These are phyloP conservation scores for Aradophagus sp. DNA, from an alignment of 1,140 invertebrate species.

Conservation along the genomic window DNA sequence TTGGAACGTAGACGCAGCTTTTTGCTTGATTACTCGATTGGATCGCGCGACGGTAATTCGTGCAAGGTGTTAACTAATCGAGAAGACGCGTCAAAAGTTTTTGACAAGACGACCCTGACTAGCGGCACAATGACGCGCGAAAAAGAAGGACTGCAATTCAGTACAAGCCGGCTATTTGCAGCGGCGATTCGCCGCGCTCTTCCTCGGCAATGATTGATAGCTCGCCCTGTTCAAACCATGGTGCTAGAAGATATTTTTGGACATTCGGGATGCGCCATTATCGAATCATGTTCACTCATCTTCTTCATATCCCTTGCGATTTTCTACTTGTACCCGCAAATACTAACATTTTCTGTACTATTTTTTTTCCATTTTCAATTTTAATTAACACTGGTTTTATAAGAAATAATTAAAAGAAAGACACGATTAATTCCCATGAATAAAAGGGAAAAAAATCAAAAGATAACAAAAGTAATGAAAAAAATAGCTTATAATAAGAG, in stretches of 20 bases:
- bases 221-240: slow-evolving; percentile 49
- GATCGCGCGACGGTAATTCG: no score
- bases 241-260: slow-evolving; percentile 57
- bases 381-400: no score
- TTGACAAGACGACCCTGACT: slow-evolving; percentile 27
- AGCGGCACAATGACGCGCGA: slow-evolving; percentile 7
- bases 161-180: slow-evolving; percentile 58
- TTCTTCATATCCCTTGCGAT: slow-evolving; percentile 15
- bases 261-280: slow-evolving; percentile 45
- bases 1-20: no score
- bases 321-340: no score
- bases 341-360: background rate
- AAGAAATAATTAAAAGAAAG: no score
- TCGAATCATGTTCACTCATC: slow-evolving; percentile 37
- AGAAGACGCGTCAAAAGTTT: slow-evolving; percentile 2
- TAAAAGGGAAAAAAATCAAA: no score
- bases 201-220: slow-evolving; percentile 67
- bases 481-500: no score
- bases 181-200: slow-evolving; percentile 49
- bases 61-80: slow-evolving; percentile 1
- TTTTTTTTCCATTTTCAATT: background rate
- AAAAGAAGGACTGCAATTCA: slow-evolving; percentile 27
- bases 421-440: no score
- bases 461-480: no score
- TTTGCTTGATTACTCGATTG: no score